Evolutionary conservation across 2,113 vertebrate species (phyloP).

Genomic region (Oreochromis tanganicae): DNA sequence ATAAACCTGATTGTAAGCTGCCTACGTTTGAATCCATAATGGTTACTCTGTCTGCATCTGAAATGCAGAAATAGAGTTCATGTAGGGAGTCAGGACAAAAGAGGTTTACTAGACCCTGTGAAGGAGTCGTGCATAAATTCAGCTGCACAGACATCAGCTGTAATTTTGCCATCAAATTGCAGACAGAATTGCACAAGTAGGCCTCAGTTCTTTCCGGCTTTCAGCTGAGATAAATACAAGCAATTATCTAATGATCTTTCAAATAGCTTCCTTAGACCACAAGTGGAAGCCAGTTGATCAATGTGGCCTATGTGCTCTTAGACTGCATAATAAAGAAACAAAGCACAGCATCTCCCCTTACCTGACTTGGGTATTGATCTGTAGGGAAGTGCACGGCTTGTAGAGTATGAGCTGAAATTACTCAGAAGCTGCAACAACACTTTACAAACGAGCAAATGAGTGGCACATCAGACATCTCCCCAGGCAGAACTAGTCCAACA

Average conservation of each 20-base stretch:
- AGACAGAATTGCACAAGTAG: neutral
- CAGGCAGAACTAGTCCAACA: neutral
- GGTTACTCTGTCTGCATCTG: conserved; percentile 20
- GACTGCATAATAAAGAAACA: conserved; percentile 33
- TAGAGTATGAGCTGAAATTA: conserved; percentile 8
- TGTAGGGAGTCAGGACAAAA: conserved; percentile 14
- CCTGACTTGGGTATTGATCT: conserved; percentile 40
- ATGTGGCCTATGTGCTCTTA: neutral
- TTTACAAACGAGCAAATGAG: neutral
- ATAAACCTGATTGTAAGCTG: conserved; percentile 16
- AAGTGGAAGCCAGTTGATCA: conserved; percentile 36
- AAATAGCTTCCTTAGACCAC: conserved; percentile 24
- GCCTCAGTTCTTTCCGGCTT: neutral
- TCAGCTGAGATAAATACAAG: conserved; percentile 44
- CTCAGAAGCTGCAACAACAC: neutral
- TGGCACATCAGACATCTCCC: conserved; percentile 1
- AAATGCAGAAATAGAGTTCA: conserved; percentile 4
- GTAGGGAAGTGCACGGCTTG: neutral
- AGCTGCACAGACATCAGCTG: neutral
- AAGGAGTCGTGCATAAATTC: conserved; percentile 1
- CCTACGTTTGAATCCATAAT: conserved; percentile 21
- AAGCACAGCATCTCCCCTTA: conserved; percentile 2
- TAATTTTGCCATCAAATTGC: conserved; percentile 24
- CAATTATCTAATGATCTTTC: conserved; percentile 53
- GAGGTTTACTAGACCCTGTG: neutral